phyloP scores from a whole-genome alignment of 2,113 vertebrate genomes.

The Hemiscyllium ocellatum region DNA sequence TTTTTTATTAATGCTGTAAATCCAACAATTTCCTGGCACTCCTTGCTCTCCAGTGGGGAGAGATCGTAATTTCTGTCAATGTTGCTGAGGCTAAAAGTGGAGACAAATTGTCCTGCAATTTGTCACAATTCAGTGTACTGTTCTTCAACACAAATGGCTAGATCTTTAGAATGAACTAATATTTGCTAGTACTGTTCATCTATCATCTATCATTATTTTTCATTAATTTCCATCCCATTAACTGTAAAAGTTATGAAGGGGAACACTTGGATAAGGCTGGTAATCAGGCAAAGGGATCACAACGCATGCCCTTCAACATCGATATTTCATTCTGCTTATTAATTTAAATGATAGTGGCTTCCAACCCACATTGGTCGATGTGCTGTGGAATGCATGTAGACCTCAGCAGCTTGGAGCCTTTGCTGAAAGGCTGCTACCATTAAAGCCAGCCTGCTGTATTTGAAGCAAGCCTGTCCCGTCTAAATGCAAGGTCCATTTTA shows the following conservation, averaged over 20 bases:
- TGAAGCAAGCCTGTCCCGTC: too few species aligned
- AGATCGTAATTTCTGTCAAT: neutral
- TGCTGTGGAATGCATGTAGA: too few species aligned
- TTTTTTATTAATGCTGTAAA: too few species aligned
- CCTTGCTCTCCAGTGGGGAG: neutral
- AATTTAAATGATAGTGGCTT: too few species aligned
- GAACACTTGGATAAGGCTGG: neutral
- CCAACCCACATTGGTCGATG: too few species aligned
- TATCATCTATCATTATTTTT: neutral
- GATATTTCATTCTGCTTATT: too few species aligned
- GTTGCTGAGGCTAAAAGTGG: neutral
- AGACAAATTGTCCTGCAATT: neutral
- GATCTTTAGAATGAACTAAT: neutral
- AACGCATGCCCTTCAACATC: too few species aligned
- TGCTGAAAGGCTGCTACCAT: too few species aligned
- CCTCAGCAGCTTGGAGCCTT: too few species aligned
- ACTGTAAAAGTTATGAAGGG: neutral
- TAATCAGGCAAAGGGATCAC: too few species aligned
- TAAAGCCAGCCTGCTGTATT: too few species aligned
- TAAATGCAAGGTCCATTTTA: too few species aligned
- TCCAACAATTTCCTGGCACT: neutral
- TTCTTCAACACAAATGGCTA: neutral
- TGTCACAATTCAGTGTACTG: neutral
- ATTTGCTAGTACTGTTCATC: neutral
- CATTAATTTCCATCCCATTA: neutral